A percentile compares a stretch with the other conserved stretches of the same genome.
These are phyloP conservation scores for Falco columbarius DNA, from an alignment of 2,797 vertebrate species.

Conservation along the genomic window DNA sequence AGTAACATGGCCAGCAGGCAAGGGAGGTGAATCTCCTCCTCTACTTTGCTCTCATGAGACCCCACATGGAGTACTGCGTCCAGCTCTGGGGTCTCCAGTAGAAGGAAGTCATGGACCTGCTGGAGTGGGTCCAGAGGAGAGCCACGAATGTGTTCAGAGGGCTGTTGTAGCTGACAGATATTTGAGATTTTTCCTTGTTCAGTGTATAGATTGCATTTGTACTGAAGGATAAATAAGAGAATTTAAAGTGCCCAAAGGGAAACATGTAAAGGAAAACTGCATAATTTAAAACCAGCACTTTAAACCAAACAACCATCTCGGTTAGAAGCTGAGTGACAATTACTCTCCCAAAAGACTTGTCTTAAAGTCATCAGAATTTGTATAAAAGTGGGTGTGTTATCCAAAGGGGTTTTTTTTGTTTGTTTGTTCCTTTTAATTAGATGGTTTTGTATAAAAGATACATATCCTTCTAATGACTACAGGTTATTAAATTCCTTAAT, in stretches of 20 bases:
- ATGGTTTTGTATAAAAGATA: background rate
- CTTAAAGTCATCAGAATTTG: background rate
- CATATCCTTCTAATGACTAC: background rate
- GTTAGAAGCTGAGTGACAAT: background rate
- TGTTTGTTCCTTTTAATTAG: background rate
- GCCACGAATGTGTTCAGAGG: background rate
- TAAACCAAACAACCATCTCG: background rate
- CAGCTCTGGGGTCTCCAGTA: background rate
- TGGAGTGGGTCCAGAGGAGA: background rate
- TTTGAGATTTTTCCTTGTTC: background rate
- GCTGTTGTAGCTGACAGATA: background rate
- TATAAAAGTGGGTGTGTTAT: background rate
- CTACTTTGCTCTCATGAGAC: background rate
- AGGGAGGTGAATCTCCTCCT: background rate
- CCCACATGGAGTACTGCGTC: background rate
- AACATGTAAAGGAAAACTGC: background rate
- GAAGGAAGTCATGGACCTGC: too few species aligned
- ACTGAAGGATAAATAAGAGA: background rate
- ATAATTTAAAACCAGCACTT: background rate
- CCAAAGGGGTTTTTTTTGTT: background rate
- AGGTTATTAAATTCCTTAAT: background rate
- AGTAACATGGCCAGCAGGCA: accelerated
- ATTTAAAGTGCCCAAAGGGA: background rate
- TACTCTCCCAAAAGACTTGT: background rate
- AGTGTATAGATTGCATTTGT: background rate